Evolutionary conservation across 1,140 invertebrate genomes (phyloP), one percentile per base, ranked within the genome.

Genomic region (Leptinotarsa texana): DNA sequence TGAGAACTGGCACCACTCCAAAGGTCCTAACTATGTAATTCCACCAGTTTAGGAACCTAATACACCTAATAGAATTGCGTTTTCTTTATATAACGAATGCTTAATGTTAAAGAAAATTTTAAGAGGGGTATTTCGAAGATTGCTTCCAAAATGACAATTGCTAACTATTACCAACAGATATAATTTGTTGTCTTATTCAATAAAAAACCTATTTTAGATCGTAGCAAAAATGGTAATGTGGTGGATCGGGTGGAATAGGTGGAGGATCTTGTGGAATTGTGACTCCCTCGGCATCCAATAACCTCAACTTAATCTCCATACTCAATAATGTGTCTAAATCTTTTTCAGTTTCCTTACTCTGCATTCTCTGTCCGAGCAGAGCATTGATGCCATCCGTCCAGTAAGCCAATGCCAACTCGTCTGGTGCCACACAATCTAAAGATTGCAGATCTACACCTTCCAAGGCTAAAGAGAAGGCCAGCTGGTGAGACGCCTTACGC

Each of bases 321-420:
- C 95, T 95, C 3, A 99, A 86, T 66, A 99, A 87, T 48, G 93
- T 96, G 81, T 98, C 95, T 78, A 98, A 87, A 87, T 99, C 97
- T 84, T 93, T 92, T 78, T 94, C 92, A 74, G 93, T 94, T 82
- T 96, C 93, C 83, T 94, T 93, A 82, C 96, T 98, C 1, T 88
- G 89, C 96, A 99, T 98, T 85, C 92, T 90, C 82, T 94, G 93
- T 21, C 93, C 92, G 13, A 98, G 87, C 69, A 99, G 87, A 42
- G 95, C 93, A 87, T 98, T 97, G 33, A 99, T 93, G 18, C 96
- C 97, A 87, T 99, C 97, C 2, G 94, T 96, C 97, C 97, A 99
- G 86, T 97, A 96, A 84, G 96, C 93, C 85, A 94, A 97, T 22
- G 92, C 90, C 80, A 92, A 90, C 81, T 98, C 95, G 87, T 96